phyloP scores from a whole-genome alignment of 2,888 invertebrate species.

The Notodonta dromedarius region DNA sequence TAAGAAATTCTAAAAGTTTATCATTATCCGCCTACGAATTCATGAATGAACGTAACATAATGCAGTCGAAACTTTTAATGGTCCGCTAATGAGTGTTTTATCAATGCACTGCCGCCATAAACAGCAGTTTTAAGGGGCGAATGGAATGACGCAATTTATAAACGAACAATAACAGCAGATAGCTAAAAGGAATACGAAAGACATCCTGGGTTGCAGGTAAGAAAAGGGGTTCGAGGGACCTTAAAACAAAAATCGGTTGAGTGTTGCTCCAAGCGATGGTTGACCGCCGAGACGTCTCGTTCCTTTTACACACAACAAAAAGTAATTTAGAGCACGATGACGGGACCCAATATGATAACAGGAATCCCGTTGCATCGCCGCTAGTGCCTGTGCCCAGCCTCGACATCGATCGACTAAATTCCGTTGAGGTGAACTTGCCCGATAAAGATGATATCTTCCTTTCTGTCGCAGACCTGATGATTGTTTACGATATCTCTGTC shows the following conservation, averaged over 20 bases:
- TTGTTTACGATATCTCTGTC: conserved; percentile 34
- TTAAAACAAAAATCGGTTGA: conserved; percentile 66
- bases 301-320: conserved; percentile 73
- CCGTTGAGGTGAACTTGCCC: conserved; percentile 44
- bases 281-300: conserved; percentile 59
- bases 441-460: conserved; percentile 48
- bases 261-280: conserved; percentile 69
- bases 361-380: conserved; percentile 81
- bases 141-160: conserved; percentile 46
- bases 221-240: conserved; percentile 66
- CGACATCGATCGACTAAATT: conserved; percentile 34
- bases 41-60: conserved; percentile 16
- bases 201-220: conserved; percentile 66
- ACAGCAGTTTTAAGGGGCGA: conserved; percentile 27
- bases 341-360: conserved; percentile 78
- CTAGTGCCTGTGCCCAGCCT: conserved; percentile 46
- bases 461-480: conserved; percentile 52
- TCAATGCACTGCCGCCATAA: conserved; percentile 21
- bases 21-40: conserved; percentile 6
- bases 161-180: conserved; percentile 44
- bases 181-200: conserved; percentile 49
- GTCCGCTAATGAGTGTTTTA: conserved; percentile 26
- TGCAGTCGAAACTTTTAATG: conserved; percentile 13
- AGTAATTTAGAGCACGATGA: conserved; percentile 75
- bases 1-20: conserved; percentile 16